Conservation (phyloP, 2,888 invertebrate species). For the Scaptomyza tumidula region DNA sequence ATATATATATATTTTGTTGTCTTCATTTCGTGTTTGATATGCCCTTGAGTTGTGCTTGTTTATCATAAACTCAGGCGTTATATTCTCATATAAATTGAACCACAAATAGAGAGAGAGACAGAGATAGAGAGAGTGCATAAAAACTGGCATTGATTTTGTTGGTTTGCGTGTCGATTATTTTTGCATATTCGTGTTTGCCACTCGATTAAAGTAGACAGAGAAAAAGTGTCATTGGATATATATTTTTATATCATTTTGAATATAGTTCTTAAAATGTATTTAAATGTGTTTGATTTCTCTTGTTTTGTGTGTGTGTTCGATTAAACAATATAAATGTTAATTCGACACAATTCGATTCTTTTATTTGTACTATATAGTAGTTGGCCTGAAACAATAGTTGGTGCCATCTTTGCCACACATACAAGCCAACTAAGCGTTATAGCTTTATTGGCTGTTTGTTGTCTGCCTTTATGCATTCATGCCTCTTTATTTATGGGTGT, state of each 20-base stretch:
- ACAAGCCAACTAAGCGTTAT: conserved; percentile 41
- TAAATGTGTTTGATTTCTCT: not conserved
- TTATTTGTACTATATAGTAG: not conserved
- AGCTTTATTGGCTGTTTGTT: conserved; percentile 43
- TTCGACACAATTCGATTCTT: not conserved
- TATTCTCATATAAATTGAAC: conserved; percentile 54
- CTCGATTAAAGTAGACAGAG: not conserved
- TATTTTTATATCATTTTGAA: too few species aligned
- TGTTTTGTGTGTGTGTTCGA: too few species aligned
- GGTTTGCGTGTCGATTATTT: conserved; percentile 54
- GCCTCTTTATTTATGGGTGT: conserved; percentile 29
- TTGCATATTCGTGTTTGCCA: conserved; percentile 40
- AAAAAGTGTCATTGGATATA: not conserved
- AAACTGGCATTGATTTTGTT: conserved; percentile 58
- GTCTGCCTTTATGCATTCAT: conserved; percentile 42
- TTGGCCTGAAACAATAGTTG: not conserved
- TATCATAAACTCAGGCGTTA: conserved; percentile 46
- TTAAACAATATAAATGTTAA: not conserved
- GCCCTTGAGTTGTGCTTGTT: conserved; percentile 51
- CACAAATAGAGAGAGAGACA: conserved; percentile 39
- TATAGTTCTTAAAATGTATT: not conserved
- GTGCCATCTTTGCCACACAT: conserved; percentile 31
- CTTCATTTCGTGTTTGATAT: conserved; percentile 39
- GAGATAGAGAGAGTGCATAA: conserved; percentile 39
- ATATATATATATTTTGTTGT: conserved; percentile 13